Base-by-base conservation (phyloP, 2,888 invertebrate species). In the Electrophaes corylata region DNA sequence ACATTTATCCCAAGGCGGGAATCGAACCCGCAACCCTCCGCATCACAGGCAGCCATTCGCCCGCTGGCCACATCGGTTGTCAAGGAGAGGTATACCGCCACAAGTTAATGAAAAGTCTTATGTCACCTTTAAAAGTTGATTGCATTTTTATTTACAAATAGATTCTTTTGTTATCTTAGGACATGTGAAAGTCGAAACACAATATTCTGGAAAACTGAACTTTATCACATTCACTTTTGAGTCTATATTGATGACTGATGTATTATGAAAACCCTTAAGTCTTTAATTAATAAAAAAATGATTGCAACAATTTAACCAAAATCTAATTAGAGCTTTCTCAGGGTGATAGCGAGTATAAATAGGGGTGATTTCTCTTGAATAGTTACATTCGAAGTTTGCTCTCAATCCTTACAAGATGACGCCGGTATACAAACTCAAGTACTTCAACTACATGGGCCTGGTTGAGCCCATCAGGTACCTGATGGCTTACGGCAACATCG, bases 381-480 rank as follows among this genome's bases (percentile, higher is more conserved):
- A 29, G 35, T 33, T 57, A 63, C 60, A 63, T 63, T 60, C 46
- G 6, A 45, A 56, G 35, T 35, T 23, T 43, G 67, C 58, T 53
- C 49, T 59, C 45, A 45, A 48, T 40, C 53, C 57, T 51, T 49
- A 35, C 56, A 72, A 62, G 60, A 76, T 71, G 71, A 70, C 72
- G 12, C 68, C 73, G 2, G 69, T 70, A 18, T 75, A 71, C 64
- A 72, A 72, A 37, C 65, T 81, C 31, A 80, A 74, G 53, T 81
- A 72, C 48, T 79, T 78, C 60, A 66, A 76, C 65, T 65, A 67
- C 37, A 78, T 77, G 75, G 81, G 79, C 31, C 55, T 75, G 14
- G 75, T 69, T 16, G 79, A 79, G 39, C 74, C 79, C 57, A 73
- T 78, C 33, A 72, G 75, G 66, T 79, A 79, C 57, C 23, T 79